Base-by-base conservation (phyloP, 2,113 vertebrate species). In the Gyps fulvus region DNA sequence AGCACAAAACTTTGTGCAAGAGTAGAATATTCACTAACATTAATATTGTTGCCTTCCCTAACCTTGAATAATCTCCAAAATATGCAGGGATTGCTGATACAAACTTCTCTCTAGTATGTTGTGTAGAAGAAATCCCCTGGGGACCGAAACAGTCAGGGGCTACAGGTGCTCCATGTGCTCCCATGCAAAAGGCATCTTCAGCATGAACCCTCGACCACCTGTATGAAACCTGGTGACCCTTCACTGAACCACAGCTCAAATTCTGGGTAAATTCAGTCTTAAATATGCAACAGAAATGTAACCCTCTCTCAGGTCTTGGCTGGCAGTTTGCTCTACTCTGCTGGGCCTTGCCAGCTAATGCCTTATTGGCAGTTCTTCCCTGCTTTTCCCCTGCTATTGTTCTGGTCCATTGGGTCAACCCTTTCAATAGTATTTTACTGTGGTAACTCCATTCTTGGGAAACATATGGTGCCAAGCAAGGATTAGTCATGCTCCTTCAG, bases 121-220 rank as follows among this genome's bases (percentile, higher is more conserved):
- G 7, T 1, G 0, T 23, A 47, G 34, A 63, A 58, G 27, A 80
- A 69, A 74, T 40, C 31, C 18, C 36, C 29, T 34, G 31, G 43
- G 29, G 29, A 63, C 55, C 0, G 2, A 70, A 52, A 27, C 4
- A 31, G 36, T 43, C 1, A 0, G 36, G 54, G 67, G 43, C 59
- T 67, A 7, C 8, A 2, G 52, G 43, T 49, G 32, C 20, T 58
- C 12, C 32, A 8, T 6, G 29, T 50, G 29, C 29, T 45, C 18
- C 25, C 6, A 3, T 18, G 66, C 42, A 36, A 80, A 79, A 87
- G 11, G 19, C 13, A 29, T 59, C 43, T 45, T 70, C 21, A 84
- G 5, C 38, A 38, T 17, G 26, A 76, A 47, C 26, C 9, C 20
- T 42, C 55, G 43, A 10, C 18, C 13, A 43, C 50, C 40, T 65